Base-by-base conservation (phyloP, 2,888 invertebrate genomes). In the Folsomia candida region DNA sequence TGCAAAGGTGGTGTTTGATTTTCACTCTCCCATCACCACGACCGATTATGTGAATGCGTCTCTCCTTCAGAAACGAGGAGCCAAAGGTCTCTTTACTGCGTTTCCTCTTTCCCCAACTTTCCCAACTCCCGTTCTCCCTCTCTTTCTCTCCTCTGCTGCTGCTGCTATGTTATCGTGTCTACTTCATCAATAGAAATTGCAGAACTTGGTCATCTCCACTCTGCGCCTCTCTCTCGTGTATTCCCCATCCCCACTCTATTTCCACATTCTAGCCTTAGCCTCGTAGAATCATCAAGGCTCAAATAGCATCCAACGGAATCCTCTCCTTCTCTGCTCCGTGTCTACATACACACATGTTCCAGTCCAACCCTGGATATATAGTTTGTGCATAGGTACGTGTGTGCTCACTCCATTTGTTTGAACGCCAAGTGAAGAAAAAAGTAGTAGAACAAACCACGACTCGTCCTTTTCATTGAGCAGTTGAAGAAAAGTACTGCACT, bases 101-200 rank as follows among this genome's bases (percentile, higher is more conserved):
- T 37, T 37, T 37, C 37, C 37, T 37, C 37, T 37, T 14, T 28
- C 18, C 29, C 27, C 25, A 3, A 20, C 47, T 24, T 61, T 47
- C 47, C 27, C 57, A 57, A n/a, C n/a, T 57, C 57, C n/a, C 4
- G n/a, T 20, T 6, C n/a, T 22, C 57, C n/a, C 47, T 47, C 14
- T 11, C 47, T 47, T 47, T 14, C 47, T 14, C 9, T 14, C 14
- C 14, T 47, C 47, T 14, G 9, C 47, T 47, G 47, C 47, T 47
- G 47, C 47, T 11, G 57, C 60, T 22, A 37, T 37, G 37, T 37
- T 37, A 37, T 37, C 6, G 37, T 37, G 60, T 18, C 62, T 28
- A 62, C 66, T 69, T 72, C 69, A 69, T 72, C 72, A 69, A 69
- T 69, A 72, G 61, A 65, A 61, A 57, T 62, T 26, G 62, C 28